Conservation (phyloP, 2,113 vertebrate genomes). For the Ginglymostoma cirratum region DNA sequence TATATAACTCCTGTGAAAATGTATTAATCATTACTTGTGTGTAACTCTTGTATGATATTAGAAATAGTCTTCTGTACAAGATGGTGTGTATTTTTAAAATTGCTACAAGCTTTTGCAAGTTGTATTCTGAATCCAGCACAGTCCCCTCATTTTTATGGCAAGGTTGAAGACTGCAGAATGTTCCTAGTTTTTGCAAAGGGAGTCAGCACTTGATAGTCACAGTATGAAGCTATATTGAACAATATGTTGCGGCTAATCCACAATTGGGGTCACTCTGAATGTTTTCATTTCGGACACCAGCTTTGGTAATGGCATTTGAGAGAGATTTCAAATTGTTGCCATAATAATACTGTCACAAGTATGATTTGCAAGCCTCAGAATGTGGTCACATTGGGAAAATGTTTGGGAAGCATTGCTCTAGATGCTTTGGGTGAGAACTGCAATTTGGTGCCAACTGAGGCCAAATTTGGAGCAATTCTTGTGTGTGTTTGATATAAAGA, state of each 20-base stretch:
- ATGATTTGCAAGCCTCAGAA: too few species aligned
- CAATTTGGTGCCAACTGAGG: background rate
- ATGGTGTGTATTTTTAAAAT: background rate
- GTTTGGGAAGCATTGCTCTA: background rate
- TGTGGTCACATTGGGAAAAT: too few species aligned
- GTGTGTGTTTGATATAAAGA: background rate
- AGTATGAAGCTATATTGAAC: background rate
- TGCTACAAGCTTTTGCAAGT: background rate
- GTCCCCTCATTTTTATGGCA: background rate
- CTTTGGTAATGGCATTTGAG: background rate
- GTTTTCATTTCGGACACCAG: background rate
- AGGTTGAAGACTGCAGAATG: background rate
- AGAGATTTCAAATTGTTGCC: background rate
- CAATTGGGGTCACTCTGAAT: background rate
- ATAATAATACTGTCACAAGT: background rate
- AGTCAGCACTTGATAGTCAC: background rate
- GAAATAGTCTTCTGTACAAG: background rate
- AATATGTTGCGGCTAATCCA: background rate
- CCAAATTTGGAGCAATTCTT: background rate
- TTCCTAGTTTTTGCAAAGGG: background rate
- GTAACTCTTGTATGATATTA: background rate
- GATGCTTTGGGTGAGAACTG: background rate
- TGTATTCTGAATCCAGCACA: background rate
- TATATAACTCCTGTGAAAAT: background rate
- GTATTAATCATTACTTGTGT: background rate